Conservation (phyloP, 1,140 invertebrate species). For the Cepaea nemoralis region DNA sequence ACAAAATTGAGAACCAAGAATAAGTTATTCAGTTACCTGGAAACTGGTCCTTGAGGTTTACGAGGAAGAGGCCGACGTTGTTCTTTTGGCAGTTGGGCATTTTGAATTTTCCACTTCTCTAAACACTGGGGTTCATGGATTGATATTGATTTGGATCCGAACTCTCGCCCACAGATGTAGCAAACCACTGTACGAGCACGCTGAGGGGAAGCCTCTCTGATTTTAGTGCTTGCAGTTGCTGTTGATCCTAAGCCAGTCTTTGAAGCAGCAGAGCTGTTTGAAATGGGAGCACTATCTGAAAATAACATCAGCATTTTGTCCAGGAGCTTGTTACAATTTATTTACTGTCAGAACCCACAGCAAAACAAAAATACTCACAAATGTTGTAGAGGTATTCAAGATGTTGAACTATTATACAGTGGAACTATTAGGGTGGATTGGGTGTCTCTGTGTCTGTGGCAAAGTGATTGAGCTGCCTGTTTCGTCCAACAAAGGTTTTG, state of each 20-base stretch:
- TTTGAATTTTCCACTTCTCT: conserved; percentile 81
- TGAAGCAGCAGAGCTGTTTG: neutral
- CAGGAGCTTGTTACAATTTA: no score
- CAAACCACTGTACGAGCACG: conserved; percentile 61
- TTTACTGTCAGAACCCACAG: no score
- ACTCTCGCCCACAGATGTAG: conserved; percentile 71
- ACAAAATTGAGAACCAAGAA: no score
- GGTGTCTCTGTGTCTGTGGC: no score
- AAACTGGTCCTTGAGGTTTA: conserved; percentile 73
- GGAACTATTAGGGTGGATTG: no score
- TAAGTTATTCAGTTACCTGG: no score
- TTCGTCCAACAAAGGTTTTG: no score
- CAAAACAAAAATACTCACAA: no score
- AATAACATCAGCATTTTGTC: neutral
- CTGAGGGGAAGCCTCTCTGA: conserved; percentile 31
- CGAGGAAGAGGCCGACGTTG: conserved; percentile 76
- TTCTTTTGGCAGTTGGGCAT: conserved; percentile 77
- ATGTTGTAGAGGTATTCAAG: no score
- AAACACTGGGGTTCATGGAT: conserved; percentile 85
- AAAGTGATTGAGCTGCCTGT: no score
- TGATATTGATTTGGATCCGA: conserved; percentile 75
- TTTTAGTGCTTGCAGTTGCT: neutral
- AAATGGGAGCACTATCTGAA: neutral
- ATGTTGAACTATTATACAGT: no score
- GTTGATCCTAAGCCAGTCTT: conserved; percentile 44